phyloP scores from a whole-genome alignment of 2,797 vertebrate genomes.

The Pipistrellus pygmaeus region DNA sequence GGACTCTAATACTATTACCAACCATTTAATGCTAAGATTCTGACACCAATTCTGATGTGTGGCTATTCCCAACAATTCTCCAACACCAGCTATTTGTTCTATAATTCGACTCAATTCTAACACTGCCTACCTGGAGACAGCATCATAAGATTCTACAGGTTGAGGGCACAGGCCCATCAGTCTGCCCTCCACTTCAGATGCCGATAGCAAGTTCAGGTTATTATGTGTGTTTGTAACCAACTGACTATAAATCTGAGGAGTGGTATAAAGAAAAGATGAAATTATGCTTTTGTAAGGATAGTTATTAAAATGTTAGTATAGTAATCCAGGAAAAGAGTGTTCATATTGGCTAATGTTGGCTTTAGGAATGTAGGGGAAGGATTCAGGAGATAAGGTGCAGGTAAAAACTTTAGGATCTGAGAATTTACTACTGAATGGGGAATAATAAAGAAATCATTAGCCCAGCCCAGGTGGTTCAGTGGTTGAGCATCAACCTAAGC shows the following conservation, averaged over 20 bases:
- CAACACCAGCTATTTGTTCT: no score
- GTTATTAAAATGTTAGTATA: not conserved
- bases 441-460: not conserved
- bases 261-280: constrained; percentile 7
- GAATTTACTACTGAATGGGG: not conserved
- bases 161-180: no score
- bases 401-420: not conserved
- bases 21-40: not conserved
- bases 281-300: not conserved
- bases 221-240: no score
- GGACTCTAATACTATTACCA: not conserved
- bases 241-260: no score
- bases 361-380: not conserved
- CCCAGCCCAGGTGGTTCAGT: no score
- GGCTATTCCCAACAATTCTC: not conserved
- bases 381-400: not conserved
- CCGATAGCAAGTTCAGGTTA: no score
- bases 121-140: no score
- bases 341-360: not conserved
- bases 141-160: no score
- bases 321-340: not conserved
- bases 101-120: no score
- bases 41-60: not conserved
- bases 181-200: no score
- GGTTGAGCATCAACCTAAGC: no score